Evolutionary conservation across 2,888 invertebrate genomes (phyloP), one percentile per base, ranked within the genome.

Genomic region (Phasia obesa): DNA sequence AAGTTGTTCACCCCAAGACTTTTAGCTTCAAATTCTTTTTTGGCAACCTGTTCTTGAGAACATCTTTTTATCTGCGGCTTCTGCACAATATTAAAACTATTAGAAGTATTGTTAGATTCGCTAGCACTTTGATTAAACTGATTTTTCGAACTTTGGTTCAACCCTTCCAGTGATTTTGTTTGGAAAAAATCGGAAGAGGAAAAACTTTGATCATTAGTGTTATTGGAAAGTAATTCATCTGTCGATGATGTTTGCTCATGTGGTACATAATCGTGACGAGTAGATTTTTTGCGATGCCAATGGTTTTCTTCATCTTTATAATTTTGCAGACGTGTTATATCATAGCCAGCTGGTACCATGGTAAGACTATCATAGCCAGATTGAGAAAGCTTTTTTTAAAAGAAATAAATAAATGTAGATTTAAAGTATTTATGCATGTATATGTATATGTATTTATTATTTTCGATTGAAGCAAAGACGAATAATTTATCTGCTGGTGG

Each of bases 281-380:
- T 87, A n/a, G 86, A 83, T 59, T 86, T 85, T 69, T 87, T 87
- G 6, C 87, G 87, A 55, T 87, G 87, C 88, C 88, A 88, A 70
- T 88, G 88, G 19, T 85, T 86, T 31, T 85, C 60, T 77, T 86
- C 87, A 21, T 88, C 73, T 11, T 77, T 85, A 17, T 87, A 86
- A 6, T 51, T 78, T 25, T 74, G 67, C 17, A 88, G 55, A 35
- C 86, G 87, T 6, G 86, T 78, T 51, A 88, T 71, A 84, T 88
- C 86, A 21, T 80, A 88, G 1, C 88, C 88, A n/a, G 86, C 88
- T 25, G 88, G 88, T 19, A 88, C 75, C 83, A 88, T 80, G 4
- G 80, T 85, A 60, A 86, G 62, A 21, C 85, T 81, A 53, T 86
- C 77, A 62, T 70, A 84, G 2, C 64, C 73, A 31, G 51, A 51